A percentile compares a stretch with the other conserved stretches of the same genome.
Evolutionary conservation across 1,140 invertebrate species (phyloP).

Genomic region (Leucophenga varia): DNA sequence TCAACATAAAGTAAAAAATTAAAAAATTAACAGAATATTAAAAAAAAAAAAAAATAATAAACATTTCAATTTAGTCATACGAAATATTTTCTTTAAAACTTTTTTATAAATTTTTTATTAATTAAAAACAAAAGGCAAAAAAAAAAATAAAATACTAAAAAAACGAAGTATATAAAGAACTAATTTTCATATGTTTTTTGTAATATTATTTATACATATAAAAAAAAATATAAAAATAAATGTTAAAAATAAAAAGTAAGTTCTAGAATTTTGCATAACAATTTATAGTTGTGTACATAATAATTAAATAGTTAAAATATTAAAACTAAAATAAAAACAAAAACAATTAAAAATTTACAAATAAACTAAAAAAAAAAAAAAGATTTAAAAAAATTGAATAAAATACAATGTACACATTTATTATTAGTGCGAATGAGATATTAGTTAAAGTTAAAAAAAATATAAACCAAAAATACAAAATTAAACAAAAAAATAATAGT

Average conservation of each 20-base stretch:
- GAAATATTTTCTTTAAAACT: constrained; percentile 5
- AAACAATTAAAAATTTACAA: constrained; percentile 6
- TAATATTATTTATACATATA: constrained; percentile 21
- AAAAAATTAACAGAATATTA: constrained; percentile 9
- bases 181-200: constrained; percentile 31
- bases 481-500: constrained; percentile 37
- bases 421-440: constrained; percentile 22
- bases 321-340: constrained; percentile 7
- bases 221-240: constrained; percentile 8
- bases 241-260: constrained; percentile 20
- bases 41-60: constrained; percentile 8
- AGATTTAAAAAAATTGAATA: constrained; percentile 32
- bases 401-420: constrained; percentile 5
- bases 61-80: constrained; percentile 12
- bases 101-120: constrained; percentile 2
- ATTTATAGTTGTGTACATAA: constrained; percentile 53
- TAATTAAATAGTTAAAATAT: constrained; percentile 42
- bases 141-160: no score
- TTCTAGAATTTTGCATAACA: constrained; percentile 47
- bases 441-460: constrained; percentile 25
- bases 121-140: neutral
- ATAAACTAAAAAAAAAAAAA: constrained; percentile 2
- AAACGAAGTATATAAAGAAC: neutral
- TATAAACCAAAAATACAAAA: constrained; percentile 12
- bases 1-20: constrained; percentile 34